Conservation (phyloP, 1,140 invertebrate species). For the Trachymyrmex septentrionalis region DNA sequence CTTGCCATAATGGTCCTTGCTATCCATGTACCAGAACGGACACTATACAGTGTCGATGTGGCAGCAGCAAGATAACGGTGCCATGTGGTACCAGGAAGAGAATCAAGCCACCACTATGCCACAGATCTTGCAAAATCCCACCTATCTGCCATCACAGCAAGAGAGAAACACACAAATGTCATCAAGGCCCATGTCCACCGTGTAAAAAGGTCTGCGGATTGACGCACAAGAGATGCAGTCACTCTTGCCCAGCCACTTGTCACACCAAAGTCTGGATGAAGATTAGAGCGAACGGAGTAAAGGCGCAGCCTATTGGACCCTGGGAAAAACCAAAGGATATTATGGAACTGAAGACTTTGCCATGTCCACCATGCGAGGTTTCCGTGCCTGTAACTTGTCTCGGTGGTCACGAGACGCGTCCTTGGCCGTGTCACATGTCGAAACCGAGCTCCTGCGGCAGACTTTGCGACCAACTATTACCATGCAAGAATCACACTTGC, state of each 20-base stretch:
- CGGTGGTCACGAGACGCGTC: conserved; percentile 93
- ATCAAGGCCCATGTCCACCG: conserved; percentile 95
- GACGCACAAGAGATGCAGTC: conserved; percentile 89
- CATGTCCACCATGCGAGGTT: conserved; percentile 91
- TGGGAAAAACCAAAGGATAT: conserved; percentile 91
- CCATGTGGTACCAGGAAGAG: conserved; percentile 94
- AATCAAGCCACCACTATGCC: conserved; percentile 93
- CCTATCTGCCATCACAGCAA: conserved; percentile 93
- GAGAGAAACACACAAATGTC: conserved; percentile 92
- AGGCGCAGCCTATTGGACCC: conserved; percentile 90
- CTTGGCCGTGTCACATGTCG: conserved; percentile 92
- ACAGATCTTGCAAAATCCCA: conserved; percentile 90
- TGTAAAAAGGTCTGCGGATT: conserved; percentile 92
- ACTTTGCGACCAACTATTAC: conserved; percentile 89
- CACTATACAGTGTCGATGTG: conserved; percentile 94
- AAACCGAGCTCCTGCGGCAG: conserved; percentile 91
- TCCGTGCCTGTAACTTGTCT: conserved; percentile 92
- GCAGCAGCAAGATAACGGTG: conserved; percentile 92
- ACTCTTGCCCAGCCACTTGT: conserved; percentile 92
- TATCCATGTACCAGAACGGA: conserved; percentile 95
- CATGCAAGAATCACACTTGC: conserved; percentile 94
- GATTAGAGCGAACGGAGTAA: conserved; percentile 86
- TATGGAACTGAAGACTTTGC: conserved; percentile 89
- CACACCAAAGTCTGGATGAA: conserved; percentile 93
- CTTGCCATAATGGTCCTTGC: conserved; percentile 96